Base-by-base conservation (phyloP, 1,140 invertebrate genomes). In the Habropoda laboriosa region DNA sequence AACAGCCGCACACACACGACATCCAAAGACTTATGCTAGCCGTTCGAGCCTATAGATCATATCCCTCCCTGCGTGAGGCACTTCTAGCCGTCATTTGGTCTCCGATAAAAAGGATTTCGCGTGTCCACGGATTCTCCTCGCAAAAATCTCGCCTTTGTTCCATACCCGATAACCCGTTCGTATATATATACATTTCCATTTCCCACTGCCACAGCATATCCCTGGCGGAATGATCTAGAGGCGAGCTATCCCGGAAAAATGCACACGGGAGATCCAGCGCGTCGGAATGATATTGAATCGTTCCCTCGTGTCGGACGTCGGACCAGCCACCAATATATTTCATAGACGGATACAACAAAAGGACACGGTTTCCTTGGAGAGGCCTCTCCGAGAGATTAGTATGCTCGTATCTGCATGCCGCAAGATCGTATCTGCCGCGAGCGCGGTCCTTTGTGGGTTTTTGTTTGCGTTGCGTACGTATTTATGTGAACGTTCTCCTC, bases 401-500 rank as follows among this genome's bases (percentile, higher is more conserved):
- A 92, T 92, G 88, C 91, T 91, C 90, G 91, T 90, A 92, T 92
- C 90, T 91, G 91, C 91, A 91, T 90, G 89, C 91, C 89, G 88
- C 87, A 86, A 92, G 91, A 93, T 93, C 89, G 90, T 93, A 93
- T 93, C 91, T 91, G 82, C 87, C 80, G 87, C 84, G 86, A 90
- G 88, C 85, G 90, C 88, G 89, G 90, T 72, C 88, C 90, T 92
- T 92, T 90, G 89, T 92, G 88, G 86, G 79, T 90, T 92, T 92
- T 91, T 92, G 86, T 91, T 91, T 90, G 88, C 89, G 74, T 88
- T 88, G 89, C 88, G 89, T 89, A 83, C 87, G 91, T 92, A 92
- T 92, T 92, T 93, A 92, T 92, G 90, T 86, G 90, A 89, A 76
- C 84, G 86, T 89, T 70, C 85, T 86, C 78, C 85, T 86, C 83